Evolutionary conservation across 2,113 vertebrate species (phyloP), one percentile per base, ranked within the genome.

Genomic region (Cryptotis parvus): DNA sequence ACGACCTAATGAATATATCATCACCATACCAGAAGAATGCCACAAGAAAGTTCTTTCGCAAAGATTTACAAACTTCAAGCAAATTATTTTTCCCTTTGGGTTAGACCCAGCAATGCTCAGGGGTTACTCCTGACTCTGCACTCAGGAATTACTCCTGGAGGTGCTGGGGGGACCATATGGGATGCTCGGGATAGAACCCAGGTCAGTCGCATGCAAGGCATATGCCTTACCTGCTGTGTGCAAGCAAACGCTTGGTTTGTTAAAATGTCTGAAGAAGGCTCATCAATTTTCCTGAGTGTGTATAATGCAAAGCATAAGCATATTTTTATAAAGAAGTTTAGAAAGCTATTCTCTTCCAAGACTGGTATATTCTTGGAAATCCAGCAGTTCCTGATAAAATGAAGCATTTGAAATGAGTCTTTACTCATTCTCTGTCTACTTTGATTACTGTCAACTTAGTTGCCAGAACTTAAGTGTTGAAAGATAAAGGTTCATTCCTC

Each of bases 361-460:
- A 85, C 26, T 5, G 12, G 10, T 45, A 39, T 84, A 29, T 35
- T 27, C 26, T 29, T 85, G 65, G 77, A 87, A 84, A 74, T 75
- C 27, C 41, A 27, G 20, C 74, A 65, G 1, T 9, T 22, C 33
- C 7, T 58, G 66, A 16, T 9, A 37, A 3, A 10, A 37, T 61
- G 27, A 2, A 22, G 20, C 29, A 65, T 87, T 89, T 91, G 39
- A 72, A 93, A 75, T 29, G 10, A 27, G 6, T 66, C 9, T 88
- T 43, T 90, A 4, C 61, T 43, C 7, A 58, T 94, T 94, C 77
- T 89, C 89, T 68, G 5, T 78, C 41, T 90, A 0, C 22, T 90
- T 94, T 89, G 9, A 31, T 89, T 90, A 96, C 89, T 61, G 41
- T 33, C 35, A 58, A 58, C 41, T 92, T 4, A 43, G 29, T 70